Conservation (phyloP, 2,113 vertebrate genomes). For the Variabilichromis moorii region DNA sequence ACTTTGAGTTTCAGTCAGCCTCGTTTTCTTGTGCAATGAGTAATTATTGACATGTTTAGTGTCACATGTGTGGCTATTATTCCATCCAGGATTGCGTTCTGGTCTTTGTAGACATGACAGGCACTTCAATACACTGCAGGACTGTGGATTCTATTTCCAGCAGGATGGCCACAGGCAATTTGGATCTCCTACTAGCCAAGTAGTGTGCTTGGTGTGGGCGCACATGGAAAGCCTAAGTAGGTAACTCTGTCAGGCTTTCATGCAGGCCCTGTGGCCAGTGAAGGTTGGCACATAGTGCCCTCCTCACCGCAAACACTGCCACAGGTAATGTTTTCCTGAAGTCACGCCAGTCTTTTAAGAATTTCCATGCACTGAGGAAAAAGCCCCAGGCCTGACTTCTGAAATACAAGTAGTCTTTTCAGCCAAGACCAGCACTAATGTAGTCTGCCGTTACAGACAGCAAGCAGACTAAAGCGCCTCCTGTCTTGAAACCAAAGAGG, state of each 20-base stretch:
- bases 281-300: constrained; percentile 55
- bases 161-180: constrained; percentile 52
- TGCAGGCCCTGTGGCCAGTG: constrained; percentile 42
- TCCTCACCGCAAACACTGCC: constrained; percentile 57
- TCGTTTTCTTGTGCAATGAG: neutral
- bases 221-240: constrained; percentile 50
- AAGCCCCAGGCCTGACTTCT: constrained; percentile 40
- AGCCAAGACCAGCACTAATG: constrained; percentile 52
- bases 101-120: constrained; percentile 49
- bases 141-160: constrained; percentile 57
- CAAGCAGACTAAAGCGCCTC: constrained; percentile 46
- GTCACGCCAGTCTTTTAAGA: constrained; percentile 61
- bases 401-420: constrained; percentile 70
- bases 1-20: neutral
- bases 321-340: constrained; percentile 72
- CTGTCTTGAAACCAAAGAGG: constrained; percentile 43
- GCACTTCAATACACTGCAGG: constrained; percentile 26
- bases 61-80: constrained; percentile 40
- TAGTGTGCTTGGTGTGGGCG: constrained; percentile 13
- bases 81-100: constrained; percentile 28
- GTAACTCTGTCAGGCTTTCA: constrained; percentile 58
- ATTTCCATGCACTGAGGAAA: constrained; percentile 65
- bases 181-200: constrained; percentile 48
- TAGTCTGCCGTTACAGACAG: constrained; percentile 41
- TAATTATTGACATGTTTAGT: constrained; percentile 41